Base-by-base conservation (phyloP, 2,113 vertebrate genomes). In the Aldabrachelys gigantea region DNA sequence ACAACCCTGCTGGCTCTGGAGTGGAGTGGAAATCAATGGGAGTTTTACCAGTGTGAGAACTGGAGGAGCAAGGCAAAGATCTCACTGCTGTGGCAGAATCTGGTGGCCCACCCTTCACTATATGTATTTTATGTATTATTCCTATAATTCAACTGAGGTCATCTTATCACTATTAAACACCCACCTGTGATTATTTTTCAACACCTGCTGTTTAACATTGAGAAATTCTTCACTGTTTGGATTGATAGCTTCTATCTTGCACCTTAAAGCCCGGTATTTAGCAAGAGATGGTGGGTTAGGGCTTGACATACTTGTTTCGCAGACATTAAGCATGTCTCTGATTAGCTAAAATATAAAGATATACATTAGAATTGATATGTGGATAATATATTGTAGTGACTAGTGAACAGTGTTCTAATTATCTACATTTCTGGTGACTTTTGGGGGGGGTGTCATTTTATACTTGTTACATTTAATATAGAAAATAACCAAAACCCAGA, bases 221-320 rank as follows among this genome's bases (percentile, higher is more conserved):
- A 41, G 91, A 93, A 98, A 99, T 95, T 99, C 98, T 2, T 97
- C 83, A 87, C 97, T 97, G 29, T 85, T 69, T 10, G 95, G 53
- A 50, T 98, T 89, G 89, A 99, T 91, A 2, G 83, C 59, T 84
- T 99, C 98, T 54, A 99, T 97, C 96, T 98, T 98, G 97, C 99
- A 99, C 86, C 98, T 98, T 94, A 99, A 98, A 80, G 99, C 98
- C 49, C 91, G 97, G 95, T 99, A 99, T 97, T 99, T 99, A 69
- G 99, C 98, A 97, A 99, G 79, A 85, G 96, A 98, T 54, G 98
- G 98, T 5, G 98, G 97, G 4, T 52, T 91, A 10, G 98, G 92
- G 94, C 95, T 97, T 52, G 97, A 97, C 62, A 98, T 92, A 47
- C 97, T 98, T 85, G 97, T 97, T 98, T 99, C 99, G 75, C 88